Evolutionary conservation across 2,888 invertebrate genomes (phyloP), one percentile per base, ranked within the genome.

Genomic region (Ectropis crepuscularia): DNA sequence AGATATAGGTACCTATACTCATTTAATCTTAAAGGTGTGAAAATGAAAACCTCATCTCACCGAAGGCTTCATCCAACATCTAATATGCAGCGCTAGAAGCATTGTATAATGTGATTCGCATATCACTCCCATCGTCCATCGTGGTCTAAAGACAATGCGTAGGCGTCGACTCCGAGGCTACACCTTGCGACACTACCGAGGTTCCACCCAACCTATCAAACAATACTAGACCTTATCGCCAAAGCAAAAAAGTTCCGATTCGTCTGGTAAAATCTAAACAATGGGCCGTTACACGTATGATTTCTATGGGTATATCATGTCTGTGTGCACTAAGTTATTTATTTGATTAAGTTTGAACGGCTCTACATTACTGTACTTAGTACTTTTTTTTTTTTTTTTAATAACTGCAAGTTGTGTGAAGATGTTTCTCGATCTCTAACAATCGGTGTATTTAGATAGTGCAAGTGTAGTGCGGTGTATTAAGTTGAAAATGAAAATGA

Each of bases 141-240:
- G 51, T 57, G 63, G 54, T 65, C 39, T 53, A 61, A 61, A 74
- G 71, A 80, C 78, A 79, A 74, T 74, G 72, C 72, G 77, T 75
- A 67, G 76, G 74, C 71, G 77, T 66, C 71, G 74, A 76, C 60
- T 10, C 28, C 59, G 64, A 65, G 78, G 73, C 72, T 67, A 54
- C 11, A 65, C 71, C 73, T 79, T 76, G 74, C 79, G 72, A 75
- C 74, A 79, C 71, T 74, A 71, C 69, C 68, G 66, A 74, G 68
- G 73, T 70, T 70, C 73, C 59, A 50, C 54, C 50, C 36, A 9
- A 46, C 11, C 47, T 42, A 59, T 47, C 16, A n/a, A 6, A 8
- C 16, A 38, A 63, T 41, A 59, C 54, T 59, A 51, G 5, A 8
- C 57, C 43, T 10, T 50, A n/a, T 12, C 10, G 0, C 6, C 9